phyloP scores from a whole-genome alignment of 2,797 vertebrate species.

The Argya squamiceps region DNA sequence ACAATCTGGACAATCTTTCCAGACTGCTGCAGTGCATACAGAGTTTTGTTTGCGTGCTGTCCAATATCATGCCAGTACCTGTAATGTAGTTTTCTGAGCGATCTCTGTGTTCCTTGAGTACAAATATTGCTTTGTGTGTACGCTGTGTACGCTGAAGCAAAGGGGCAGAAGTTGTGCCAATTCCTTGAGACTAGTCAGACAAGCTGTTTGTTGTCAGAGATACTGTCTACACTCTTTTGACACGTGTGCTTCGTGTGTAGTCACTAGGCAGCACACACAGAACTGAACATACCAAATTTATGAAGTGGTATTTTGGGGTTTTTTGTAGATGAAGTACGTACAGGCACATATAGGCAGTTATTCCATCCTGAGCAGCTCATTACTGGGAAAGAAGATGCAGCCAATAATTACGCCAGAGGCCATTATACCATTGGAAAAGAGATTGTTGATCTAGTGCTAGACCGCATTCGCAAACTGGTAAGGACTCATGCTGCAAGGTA shows the following conservation, averaged over 20 bases:
- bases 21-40: background rate
- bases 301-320: background rate
- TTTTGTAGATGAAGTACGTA: slow-evolving; percentile 61
- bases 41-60: background rate
- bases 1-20: background rate
- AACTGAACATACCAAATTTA: background rate
- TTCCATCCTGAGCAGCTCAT: slow-evolving; percentile 69
- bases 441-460: slow-evolving; percentile 80
- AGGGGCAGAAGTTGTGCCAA: background rate
- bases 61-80: background rate
- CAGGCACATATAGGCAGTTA: slow-evolving; percentile 48
- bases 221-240: background rate
- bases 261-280: background rate
- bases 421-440: slow-evolving; percentile 84
- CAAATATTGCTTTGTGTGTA: background rate
- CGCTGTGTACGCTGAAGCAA: background rate
- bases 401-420: slow-evolving; percentile 83
- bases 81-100: background rate
- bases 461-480: slow-evolving; percentile 80
- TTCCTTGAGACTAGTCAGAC: background rate
- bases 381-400: slow-evolving; percentile 78
- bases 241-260: accelerated
- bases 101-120: background rate
- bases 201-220: background rate
- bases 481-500: background rate